A percentile compares a stretch with the other conserved stretches of the same genome.
These are phyloP conservation scores for Micromys minutus DNA, from an alignment of 2,113 vertebrate species.

Conservation along the genomic window DNA sequence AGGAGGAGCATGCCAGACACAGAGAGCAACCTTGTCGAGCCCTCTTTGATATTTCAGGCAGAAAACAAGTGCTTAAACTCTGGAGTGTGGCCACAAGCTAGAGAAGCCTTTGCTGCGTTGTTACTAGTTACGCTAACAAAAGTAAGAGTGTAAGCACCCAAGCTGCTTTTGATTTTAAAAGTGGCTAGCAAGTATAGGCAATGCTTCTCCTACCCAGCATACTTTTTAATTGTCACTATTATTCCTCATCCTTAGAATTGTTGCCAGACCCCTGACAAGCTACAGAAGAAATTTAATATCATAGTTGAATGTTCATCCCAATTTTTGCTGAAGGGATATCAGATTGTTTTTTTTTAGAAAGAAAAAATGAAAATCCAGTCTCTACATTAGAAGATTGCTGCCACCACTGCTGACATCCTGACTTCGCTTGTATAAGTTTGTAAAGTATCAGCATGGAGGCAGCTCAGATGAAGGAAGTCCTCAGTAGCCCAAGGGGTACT, in stretches of 20 bases:
- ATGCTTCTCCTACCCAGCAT: neutral
- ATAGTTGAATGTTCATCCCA: neutral
- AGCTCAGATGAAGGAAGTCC: neutral
- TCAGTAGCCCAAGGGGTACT: fast-evolving
- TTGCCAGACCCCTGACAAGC: neutral
- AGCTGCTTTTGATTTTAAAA: neutral
- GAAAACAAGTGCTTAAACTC: neutral
- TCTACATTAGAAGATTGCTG: neutral
- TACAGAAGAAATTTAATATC: neutral
- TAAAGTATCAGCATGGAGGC: neutral
- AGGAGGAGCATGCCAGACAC: fast-evolving
- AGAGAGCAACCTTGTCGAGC: neutral
- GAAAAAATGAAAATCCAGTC: neutral
- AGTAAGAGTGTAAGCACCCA: neutral
- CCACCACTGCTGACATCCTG: neutral
- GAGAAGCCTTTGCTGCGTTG: neutral
- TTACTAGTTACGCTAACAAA: neutral
- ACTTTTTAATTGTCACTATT: neutral
- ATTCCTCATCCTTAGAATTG: neutral
- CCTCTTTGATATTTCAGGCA: neutral
- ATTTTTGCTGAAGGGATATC: slow-evolving; percentile 28
- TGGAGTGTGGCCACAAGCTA: neutral
- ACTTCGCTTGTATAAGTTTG: neutral
- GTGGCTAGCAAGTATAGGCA: neutral
- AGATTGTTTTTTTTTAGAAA: neutral